Evolutionary conservation across 2,797 vertebrate species (phyloP), one percentile per base, ranked within the genome.

Genomic region (Cryptoblepharus egeriae): DNA sequence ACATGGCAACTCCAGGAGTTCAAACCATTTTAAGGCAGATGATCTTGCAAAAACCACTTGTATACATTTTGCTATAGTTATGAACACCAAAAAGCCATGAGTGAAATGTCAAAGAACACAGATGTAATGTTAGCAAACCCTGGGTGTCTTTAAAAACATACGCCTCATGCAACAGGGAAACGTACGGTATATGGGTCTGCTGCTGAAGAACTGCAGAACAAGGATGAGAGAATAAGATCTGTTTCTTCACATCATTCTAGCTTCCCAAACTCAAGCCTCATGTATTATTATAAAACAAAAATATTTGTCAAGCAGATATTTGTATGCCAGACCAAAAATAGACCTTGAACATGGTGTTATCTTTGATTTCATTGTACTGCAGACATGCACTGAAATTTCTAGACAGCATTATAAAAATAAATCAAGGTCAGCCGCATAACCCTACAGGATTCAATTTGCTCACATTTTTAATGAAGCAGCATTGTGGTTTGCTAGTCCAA

Each of bases 211-310:
- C 28, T 35, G 37, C 22, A 35, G 49, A 32, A 57, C 28, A 16
- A n/a, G 61, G n/a, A 3, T 28, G 16, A n/a, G 18, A 81, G 16
- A 61, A 82, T 37, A 61, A 65, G 70, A 35, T 61, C 63, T 82
- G 67, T 83, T 83, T 67, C 74, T 77, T 88, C 87, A 77, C 68
- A 80, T 0, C 2, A 77, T 80, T 85, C 80, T 89, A 79, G 74
- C 81, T 88, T 89, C 81, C 84, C 87, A 88, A 82, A 90, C 90
- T 92, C 81, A 88, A 90, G 81, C 79, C 85, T 88, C 39, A 37
- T 57, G 55, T 68, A 67, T 88, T 52, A 67, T 6, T 85, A 88
- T 91, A 89, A 85, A 82, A 49, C 55, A 49, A 60, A 42, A 73
- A 57, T 74, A 65, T 90, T 70, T 90, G 89, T 37, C 89, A 91